These are phyloP conservation scores for Atrina japonica DNA, from an alignment of 2,888 invertebrate genomes.

Conservation along the genomic window DNA sequence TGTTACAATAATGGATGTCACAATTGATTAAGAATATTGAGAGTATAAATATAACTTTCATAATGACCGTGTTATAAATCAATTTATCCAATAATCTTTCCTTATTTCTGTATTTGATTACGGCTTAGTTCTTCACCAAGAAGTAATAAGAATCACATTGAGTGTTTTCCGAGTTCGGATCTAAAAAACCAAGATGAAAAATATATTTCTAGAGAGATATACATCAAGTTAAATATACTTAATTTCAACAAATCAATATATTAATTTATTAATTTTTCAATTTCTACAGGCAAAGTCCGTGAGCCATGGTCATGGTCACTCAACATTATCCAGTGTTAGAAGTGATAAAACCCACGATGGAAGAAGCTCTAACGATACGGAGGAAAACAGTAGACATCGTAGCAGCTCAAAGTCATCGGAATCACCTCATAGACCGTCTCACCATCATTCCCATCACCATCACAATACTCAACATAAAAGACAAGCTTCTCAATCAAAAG, in stretches of 20 bases:
- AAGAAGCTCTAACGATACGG: background rate
- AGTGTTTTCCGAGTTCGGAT: no score
- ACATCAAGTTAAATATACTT: no score
- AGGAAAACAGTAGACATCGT: background rate
- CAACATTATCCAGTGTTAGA: background rate
- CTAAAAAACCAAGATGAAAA: no score
- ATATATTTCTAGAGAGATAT: no score
- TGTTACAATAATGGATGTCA: no score
- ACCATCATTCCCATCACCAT: background rate
- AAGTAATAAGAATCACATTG: no score
- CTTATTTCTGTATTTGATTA: no score
- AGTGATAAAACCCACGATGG: background rate
- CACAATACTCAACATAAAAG: constrained; percentile 1
- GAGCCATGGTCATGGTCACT: constrained; percentile 16
- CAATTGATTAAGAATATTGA: no score
- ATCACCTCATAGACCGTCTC: background rate
- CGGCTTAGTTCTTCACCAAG: no score
- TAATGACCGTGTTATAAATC: no score
- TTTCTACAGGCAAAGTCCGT: constrained; percentile 10
- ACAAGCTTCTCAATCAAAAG: background rate
- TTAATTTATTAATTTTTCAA: background rate
- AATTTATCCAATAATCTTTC: no score
- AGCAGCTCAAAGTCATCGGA: background rate
- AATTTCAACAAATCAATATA: background rate
- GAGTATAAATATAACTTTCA: no score